Conservation (phyloP, 1,140 invertebrate genomes). For the Adelges cooleyi region DNA sequence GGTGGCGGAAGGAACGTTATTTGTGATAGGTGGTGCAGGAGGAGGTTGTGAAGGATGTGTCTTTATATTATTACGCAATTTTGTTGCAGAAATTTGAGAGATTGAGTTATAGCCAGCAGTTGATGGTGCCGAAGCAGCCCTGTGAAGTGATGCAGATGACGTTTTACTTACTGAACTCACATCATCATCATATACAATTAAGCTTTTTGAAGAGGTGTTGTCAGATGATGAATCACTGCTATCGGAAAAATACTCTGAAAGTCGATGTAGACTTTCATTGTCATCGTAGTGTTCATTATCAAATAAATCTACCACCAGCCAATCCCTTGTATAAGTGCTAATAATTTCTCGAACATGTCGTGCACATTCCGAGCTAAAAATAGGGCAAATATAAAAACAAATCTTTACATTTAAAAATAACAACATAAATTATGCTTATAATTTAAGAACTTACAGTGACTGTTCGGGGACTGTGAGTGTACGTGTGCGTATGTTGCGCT, state of each 20-base stretch:
- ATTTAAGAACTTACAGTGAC: too few species aligned
- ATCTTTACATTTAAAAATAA: too few species aligned
- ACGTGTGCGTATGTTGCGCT: too few species aligned
- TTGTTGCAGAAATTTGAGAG: too few species aligned
- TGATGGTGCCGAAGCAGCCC: neutral
- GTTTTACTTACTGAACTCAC: neutral
- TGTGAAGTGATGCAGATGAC: neutral
- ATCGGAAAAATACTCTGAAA: slow-evolving; percentile 47
- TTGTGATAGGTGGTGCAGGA: neutral
- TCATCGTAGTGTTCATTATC: slow-evolving; percentile 54
- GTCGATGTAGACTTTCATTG: slow-evolving; percentile 45
- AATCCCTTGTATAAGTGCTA: slow-evolving; percentile 74
- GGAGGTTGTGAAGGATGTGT: neutral
- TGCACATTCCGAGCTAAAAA: slow-evolving; percentile 54
- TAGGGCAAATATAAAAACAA: slow-evolving; percentile 27
- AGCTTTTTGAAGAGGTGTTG: slow-evolving; percentile 48
- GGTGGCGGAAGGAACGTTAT: neutral
- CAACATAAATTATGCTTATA: too few species aligned
- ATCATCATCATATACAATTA: slow-evolving; percentile 29
- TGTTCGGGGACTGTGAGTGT: too few species aligned
- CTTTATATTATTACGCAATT: too few species aligned
- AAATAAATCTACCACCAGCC: slow-evolving; percentile 65
- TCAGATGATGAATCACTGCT: slow-evolving; percentile 53
- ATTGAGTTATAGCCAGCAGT: too few species aligned
- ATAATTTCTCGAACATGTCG: slow-evolving; percentile 78